Evolutionary conservation across 1,140 invertebrate species (phyloP).

Genomic region (Plectus sambesii): DNA sequence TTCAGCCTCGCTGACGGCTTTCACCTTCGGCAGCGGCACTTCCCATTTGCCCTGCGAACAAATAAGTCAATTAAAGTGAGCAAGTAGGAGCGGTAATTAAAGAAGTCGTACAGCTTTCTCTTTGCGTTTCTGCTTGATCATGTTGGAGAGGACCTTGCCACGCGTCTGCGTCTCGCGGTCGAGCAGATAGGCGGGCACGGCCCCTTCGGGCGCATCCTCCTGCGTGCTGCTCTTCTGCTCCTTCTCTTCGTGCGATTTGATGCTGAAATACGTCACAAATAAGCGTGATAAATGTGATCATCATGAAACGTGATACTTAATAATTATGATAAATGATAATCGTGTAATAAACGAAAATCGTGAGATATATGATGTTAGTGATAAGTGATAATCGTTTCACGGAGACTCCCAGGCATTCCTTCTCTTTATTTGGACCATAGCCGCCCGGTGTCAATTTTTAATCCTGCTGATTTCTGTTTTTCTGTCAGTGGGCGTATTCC

Average conservation of each 20-base stretch:
- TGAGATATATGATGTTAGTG: too few relatives aligned
- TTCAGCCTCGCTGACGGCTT: constrained; percentile 90
- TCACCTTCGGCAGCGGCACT: constrained; percentile 95
- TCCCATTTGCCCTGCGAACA: constrained; percentile 83
- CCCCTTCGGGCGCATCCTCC: constrained; percentile 72
- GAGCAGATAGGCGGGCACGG: constrained; percentile 84
- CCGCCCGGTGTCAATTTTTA: too few relatives aligned
- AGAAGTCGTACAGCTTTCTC: constrained; percentile 67
- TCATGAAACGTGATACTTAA: too few relatives aligned
- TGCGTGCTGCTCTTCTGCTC: constrained; percentile 66
- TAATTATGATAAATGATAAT: too few relatives aligned
- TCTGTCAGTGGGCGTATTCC: too few relatives aligned
- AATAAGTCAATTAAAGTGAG: neutral
- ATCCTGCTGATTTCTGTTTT: too few relatives aligned
- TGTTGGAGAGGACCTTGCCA: constrained; percentile 92
- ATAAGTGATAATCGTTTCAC: too few relatives aligned
- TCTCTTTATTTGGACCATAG: too few relatives aligned
- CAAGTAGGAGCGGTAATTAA: constrained; percentile 1
- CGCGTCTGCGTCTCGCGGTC: constrained; percentile 79
- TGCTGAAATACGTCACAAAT: too few relatives aligned
- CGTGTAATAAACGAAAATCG: too few relatives aligned
- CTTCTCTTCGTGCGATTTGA: constrained; percentile 53
- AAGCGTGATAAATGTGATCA: constrained; percentile 44
- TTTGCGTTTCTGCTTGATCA: constrained; percentile 99
- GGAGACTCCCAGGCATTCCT: too few relatives aligned